Evolutionary conservation across 2,113 vertebrate species (phyloP), one percentile per base, ranked within the genome.

Genomic region (Gavia stellata): DNA sequence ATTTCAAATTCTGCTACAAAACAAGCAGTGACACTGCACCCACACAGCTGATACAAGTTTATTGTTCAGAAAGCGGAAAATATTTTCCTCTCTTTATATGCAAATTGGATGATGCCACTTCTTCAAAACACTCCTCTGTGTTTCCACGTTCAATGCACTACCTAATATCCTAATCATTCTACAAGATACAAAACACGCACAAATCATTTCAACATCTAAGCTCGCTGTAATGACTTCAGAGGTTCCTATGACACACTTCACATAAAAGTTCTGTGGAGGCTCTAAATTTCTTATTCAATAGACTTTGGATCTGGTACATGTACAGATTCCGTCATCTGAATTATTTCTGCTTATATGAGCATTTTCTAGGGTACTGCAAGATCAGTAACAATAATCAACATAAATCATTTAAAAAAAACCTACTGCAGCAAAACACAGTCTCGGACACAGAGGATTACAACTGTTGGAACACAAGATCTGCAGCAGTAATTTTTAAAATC

Each of bases 141-240:
- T 47, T 89, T 49, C 74, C 25, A 31, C 45, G 62, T 75, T 74
- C n/a, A 31, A 7, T 12, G n/a, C 17, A 6, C 19, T 10, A 40
- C 23, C 9, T 40, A 80, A 74, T 7, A 63, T 5, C n/a, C 31
- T 58, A 34, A 86, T 23, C 0, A 0, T 50, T 28, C 56, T 8
- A 36, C 0, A 3, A 67, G 47, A 77, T 15, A 66, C 14, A 79
- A 56, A 61, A 34, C 38, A 40, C 1, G 10, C 36, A 68, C 50
- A 59, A 44, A 67, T 36, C 28, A 63, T 24, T 61, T 42, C 59
- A 63, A 38, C 4, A 45, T 25, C 45, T 59, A 31, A 38, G 33
- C 34, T 17, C 53, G n/a, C 10, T 68, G 9, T 26, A 83, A 80
- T 10, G 15, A 56, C n/a, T 74, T 80, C 50, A 86, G 50, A 67